Percentiles rank a stretch among this genome's conserved stretches.
phyloP scores from a whole-genome alignment of 2,797 vertebrate genomes.

The Allobates femoralis region DNA sequence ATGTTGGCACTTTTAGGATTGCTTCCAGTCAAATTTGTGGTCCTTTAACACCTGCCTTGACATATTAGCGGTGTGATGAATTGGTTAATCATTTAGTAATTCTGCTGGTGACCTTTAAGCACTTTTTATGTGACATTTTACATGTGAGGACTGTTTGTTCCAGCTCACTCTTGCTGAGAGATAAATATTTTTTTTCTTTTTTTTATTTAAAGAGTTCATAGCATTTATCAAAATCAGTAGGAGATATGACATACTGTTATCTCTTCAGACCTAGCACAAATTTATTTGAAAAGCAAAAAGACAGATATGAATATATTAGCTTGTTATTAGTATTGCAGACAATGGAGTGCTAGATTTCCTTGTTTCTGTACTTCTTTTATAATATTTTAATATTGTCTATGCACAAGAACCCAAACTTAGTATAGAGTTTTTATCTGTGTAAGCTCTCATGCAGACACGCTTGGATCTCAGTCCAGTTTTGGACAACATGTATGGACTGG shows the following conservation, averaged over 20 bases:
- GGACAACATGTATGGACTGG: too few relatives aligned
- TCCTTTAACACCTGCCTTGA: conserved; percentile 17
- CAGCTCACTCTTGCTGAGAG: conserved; percentile 27
- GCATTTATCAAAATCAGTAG: conserved; percentile 29
- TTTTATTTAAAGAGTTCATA: conserved; percentile 3
- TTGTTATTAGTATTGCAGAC: neutral
- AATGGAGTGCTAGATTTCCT: neutral
- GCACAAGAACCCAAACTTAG: neutral
- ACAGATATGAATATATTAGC: neutral
- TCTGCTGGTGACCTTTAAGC: conserved; percentile 35
- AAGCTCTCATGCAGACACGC: too few relatives aligned
- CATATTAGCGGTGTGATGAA: neutral
- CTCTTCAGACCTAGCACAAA: too few relatives aligned
- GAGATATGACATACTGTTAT: conserved; percentile 5
- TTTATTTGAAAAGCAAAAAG: neutral
- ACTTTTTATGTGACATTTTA: conserved; percentile 50
- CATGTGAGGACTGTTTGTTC: conserved; percentile 50
- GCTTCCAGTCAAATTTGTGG: neutral
- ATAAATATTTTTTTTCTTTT: conserved; percentile 45
- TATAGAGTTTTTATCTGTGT: neutral
- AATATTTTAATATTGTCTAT: neutral
- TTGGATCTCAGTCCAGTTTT: too few relatives aligned
- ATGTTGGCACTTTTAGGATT: neutral
- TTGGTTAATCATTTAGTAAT: conserved; percentile 34
- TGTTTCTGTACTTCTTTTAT: neutral